Conservation (phyloP, 2,797 vertebrate species). For the Alfaro cultratus region DNA sequence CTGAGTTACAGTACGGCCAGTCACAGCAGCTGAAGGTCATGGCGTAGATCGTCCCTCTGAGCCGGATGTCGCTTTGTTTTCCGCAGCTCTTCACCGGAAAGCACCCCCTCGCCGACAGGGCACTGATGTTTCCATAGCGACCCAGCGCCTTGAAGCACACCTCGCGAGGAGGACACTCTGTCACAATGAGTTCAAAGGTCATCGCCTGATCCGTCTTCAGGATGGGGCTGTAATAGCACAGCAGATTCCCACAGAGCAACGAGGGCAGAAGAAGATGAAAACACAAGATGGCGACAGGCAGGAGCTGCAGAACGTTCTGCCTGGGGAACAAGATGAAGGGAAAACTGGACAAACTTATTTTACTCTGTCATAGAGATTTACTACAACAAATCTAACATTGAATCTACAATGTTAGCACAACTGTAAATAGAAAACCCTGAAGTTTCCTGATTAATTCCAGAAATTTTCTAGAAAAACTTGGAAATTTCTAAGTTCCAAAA, state of each 20-base stretch:
- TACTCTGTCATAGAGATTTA: not conserved
- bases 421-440: no score
- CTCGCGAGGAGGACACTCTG: slow-evolving; percentile 65
- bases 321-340: slow-evolving; percentile 23
- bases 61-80: slow-evolving; percentile 8
- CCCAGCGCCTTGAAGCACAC: slow-evolving; percentile 66
- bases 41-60: slow-evolving; percentile 53
- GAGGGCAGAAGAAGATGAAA: slow-evolving; percentile 53
- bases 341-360: not conserved
- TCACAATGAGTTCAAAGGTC: slow-evolving; percentile 24
- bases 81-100: slow-evolving; percentile 48
- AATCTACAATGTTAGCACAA: no score
- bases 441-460: no score
- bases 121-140: slow-evolving; percentile 62
- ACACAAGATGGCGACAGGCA: slow-evolving; percentile 35
- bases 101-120: slow-evolving; percentile 68
- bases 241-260: slow-evolving; percentile 63
- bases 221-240: slow-evolving; percentile 73
- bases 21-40: slow-evolving; percentile 74
- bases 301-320: slow-evolving; percentile 26
- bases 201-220: slow-evolving; percentile 26
- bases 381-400: no score
- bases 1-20: slow-evolving; percentile 70
- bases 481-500: no score
- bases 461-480: no score